Evolutionary conservation across 2,888 invertebrate genomes (phyloP).

Genomic region (Chesias legatella): DNA sequence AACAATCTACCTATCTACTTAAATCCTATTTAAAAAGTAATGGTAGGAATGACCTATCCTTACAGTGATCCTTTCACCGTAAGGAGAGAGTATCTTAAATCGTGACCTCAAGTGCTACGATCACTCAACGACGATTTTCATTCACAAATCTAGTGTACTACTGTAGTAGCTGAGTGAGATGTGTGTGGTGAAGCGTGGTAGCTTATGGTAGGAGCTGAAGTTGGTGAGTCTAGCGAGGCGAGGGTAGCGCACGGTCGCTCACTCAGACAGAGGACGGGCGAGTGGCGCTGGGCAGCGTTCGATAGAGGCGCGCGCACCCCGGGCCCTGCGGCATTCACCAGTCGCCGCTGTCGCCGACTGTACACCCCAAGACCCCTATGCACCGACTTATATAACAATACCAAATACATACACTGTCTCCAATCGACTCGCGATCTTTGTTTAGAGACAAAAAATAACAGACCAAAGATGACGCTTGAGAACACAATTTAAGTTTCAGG

Average conservation of each 20-base stretch:
- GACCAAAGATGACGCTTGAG: conserved; percentile 32
- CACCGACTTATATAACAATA: conserved; percentile 11
- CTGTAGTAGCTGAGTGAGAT: too few species aligned
- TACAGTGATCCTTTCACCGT: too few species aligned
- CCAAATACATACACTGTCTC: conserved; percentile 8
- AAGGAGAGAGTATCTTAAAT: too few species aligned
- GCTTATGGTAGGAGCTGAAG: too few species aligned
- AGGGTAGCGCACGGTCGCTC: conserved; percentile 17
- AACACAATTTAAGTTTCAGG: conserved; percentile 28
- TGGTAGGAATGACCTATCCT: too few species aligned
- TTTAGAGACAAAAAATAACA: conserved; percentile 31
- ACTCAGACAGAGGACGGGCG: conserved; percentile 19
- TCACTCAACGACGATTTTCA: too few species aligned
- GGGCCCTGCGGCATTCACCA: conserved; percentile 40
- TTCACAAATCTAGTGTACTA: too few species aligned
- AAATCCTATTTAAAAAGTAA: too few species aligned
- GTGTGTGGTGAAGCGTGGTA: too few species aligned
- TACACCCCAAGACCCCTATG: conserved; percentile 8
- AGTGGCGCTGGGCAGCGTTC: conserved; percentile 44
- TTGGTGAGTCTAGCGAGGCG: conserved; percentile 12
- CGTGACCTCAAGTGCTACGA: too few species aligned
- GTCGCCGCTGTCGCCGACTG: conserved; percentile 26
- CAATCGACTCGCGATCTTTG: conserved; percentile 12
- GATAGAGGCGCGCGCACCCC: conserved; percentile 63
- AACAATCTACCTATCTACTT: too few species aligned